Evolutionary conservation across 2,888 invertebrate species (phyloP), one percentile per base, ranked within the genome.

Genomic region (Phymatocera aterrima): DNA sequence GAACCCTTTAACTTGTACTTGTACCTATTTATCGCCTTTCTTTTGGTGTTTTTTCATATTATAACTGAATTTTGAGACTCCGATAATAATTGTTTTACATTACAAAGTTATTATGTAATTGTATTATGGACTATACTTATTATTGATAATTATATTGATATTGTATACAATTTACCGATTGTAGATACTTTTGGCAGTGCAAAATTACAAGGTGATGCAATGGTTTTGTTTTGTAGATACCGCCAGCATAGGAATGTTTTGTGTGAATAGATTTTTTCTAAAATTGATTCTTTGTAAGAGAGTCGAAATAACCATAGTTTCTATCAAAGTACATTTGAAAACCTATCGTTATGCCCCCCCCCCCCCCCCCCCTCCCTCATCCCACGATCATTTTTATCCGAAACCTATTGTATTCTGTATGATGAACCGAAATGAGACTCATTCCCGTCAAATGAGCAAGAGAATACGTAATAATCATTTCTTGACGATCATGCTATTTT

Each of bases 261-360:
- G 90, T 91, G 90, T 90, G 90, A 90, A 90, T 90, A 91, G 90
- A 87, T 90, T 90, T 85, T 90, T 91, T 90, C 88, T 89, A 88
- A 88, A 89, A 88, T 86, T 84, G 91, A 91, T 91, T 91, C 91
- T 91, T 91, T 91, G 89, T 91, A 90, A 91, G 91, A 91, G 91
- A 90, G 88, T 91, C 91, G 88, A 90, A n/a, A 91, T 91, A 90
- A 91, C 91, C 90, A 91, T 91, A 91, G 91, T 91, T 91, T 90
- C 89, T 90, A 90, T 90, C 88, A 90, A 90, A 90, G 81, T 84
- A 85, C 34, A 61, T 51, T 57, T 8, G 28, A 72, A 75, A 70
- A 78, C 80, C 68, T 84, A 78, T 80, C 77, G 8, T 46, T 24
- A 34, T 51, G 31, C 8, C 31, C 43, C 51, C 40, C 31, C 68